Evolutionary conservation across 2,888 invertebrate species (phyloP), one percentile per base, ranked within the genome.

Genomic region (Melanargia galathea): DNA sequence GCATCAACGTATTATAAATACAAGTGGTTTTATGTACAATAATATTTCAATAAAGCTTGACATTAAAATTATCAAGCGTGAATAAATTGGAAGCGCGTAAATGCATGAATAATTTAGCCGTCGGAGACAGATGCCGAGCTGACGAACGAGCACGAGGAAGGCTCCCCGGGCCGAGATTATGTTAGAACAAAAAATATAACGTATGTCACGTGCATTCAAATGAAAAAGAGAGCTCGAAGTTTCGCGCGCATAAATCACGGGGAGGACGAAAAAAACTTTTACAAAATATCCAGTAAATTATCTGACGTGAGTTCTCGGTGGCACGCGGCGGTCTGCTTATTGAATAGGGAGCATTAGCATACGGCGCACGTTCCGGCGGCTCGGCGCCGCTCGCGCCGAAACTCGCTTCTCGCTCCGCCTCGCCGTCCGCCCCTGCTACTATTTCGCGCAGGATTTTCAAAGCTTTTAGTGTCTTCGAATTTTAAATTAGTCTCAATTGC

Each of bases 241-340:
- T 91, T 89, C 84, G 84, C 86, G 88, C 85, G 84, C 86, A 91
- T 91, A 91, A 91, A 91, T 91, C 90, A 90, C 90, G 84, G n/a
- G n/a, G 89, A 87, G 83, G 88, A 86, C 84, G 87, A 90, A 90
- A 90, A 90, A 90, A 90, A 91, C 84, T 91, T 90, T 89, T 89
- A 90, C 91, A 90, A 90, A 90, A 90, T 91, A 90, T 89, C 89
- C 89, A 90, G 91, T 90, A 90, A 90, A 91, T 90, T 91, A 90
- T 90, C 90, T 88, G 89, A 90, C 90, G 90, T 90, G 91, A 90
- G 87, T 88, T 89, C 86, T 90, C 83, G 82, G 83, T 83, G 87
- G 88, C 88, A 87, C 88, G 90, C 84, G 86, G 87, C 84, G 89
- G 90, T 87, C 88, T 86, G 89, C 88, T 90, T 91, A 91, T 91